phyloP scores from a whole-genome alignment of 2,113 vertebrate genomes.

The Triplophysa rosa region DNA sequence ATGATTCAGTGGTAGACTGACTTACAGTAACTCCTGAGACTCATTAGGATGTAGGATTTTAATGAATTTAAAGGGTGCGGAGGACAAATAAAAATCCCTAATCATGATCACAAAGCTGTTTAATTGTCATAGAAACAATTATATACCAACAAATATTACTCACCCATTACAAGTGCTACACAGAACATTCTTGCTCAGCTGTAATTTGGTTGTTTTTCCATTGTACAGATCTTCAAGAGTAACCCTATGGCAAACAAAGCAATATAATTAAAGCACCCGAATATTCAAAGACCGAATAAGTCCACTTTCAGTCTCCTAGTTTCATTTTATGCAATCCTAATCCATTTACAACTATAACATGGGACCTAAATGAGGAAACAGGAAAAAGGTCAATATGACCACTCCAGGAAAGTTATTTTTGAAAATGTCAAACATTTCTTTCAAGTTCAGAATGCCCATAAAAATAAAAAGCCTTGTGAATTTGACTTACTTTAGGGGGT shows the following conservation, averaged over 20 bases:
- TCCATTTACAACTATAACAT: not conserved
- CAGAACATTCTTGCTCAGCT: slow-evolving; percentile 98
- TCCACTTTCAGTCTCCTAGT: not conserved
- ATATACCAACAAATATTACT: slow-evolving; percentile 64
- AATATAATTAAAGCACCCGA: not conserved
- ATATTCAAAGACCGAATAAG: not conserved
- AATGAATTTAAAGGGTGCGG: not conserved
- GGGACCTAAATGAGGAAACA: not conserved
- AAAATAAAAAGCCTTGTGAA: not conserved
- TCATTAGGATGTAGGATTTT: not conserved
- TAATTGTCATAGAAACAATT: not conserved
- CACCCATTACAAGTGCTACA: slow-evolving; percentile 95
- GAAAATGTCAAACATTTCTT: not conserved
- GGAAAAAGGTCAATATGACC: not conserved
- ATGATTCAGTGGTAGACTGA: not conserved
- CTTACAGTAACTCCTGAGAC: not conserved
- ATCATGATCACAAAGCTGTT: not conserved
- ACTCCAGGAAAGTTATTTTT: not conserved
- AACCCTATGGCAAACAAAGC: slow-evolving; percentile 77
- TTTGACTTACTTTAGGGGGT: slow-evolving; percentile 90
- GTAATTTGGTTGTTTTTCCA: slow-evolving; percentile 98
- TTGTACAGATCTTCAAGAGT: slow-evolving; percentile 98
- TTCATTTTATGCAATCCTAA: not conserved
- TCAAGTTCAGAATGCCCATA: not conserved
- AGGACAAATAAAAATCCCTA: not conserved